Percentiles rank a stretch among this genome's conserved stretches.
Conservation (phyloP, 2,797 vertebrate genomes). For the Chelon auratus region DNA sequence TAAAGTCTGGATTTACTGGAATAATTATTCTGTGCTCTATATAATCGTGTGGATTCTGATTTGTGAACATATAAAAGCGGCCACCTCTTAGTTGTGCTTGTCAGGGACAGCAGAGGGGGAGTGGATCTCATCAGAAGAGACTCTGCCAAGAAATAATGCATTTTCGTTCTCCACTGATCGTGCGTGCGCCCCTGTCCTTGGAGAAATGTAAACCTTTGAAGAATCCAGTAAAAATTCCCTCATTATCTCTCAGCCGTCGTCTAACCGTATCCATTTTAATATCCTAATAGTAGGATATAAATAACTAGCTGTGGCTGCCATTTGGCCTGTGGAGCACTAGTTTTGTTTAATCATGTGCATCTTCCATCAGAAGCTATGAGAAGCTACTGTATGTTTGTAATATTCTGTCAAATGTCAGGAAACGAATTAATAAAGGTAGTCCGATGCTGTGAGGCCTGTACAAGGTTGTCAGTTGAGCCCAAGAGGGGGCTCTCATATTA, state of each 20-base stretch:
- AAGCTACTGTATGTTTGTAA: neutral
- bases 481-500: neutral
- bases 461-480: slow-evolving; percentile 1
- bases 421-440: neutral
- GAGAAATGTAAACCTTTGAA: slow-evolving; percentile 58
- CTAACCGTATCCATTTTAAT: slow-evolving; percentile 54
- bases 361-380: slow-evolving; percentile 6
- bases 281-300: slow-evolving; percentile 25
- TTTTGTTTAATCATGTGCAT: slow-evolving; percentile 3
- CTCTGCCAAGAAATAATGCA: slow-evolving; percentile 36
- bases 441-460: neutral
- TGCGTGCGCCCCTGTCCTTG: slow-evolving; percentile 45
- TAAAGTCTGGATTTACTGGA: too few relatives aligned
- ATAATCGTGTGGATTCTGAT: slow-evolving; percentile 3
- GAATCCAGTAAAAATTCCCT: slow-evolving; percentile 34
- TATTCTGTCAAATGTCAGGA: slow-evolving; percentile 3
- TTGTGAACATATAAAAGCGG: slow-evolving; percentile 16
- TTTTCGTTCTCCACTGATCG: slow-evolving; percentile 45
- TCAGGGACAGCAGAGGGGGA: slow-evolving; percentile 18
- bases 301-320: slow-evolving; percentile 37
- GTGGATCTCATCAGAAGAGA: slow-evolving; percentile 40
- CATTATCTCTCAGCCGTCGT: slow-evolving; percentile 35
- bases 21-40: too few relatives aligned
- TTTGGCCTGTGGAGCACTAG: neutral
- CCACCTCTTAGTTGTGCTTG: slow-evolving; percentile 18